Evolutionary conservation across 2,888 invertebrate species (phyloP).

Genomic region (Macrosoma leucophasiata): DNA sequence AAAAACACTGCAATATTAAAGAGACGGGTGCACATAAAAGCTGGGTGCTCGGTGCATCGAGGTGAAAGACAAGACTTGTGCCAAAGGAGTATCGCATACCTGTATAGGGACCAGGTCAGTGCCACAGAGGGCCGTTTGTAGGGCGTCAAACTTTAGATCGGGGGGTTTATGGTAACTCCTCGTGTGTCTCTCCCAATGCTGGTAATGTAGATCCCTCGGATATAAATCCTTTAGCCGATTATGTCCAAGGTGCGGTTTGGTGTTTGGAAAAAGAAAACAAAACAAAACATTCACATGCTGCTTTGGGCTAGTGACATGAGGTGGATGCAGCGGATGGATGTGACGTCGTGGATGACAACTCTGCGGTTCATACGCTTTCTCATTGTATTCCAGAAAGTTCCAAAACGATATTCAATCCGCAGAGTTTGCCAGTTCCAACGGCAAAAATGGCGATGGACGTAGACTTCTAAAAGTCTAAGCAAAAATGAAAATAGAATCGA

Average conservation of each 20-base stretch:
- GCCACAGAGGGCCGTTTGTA: constrained; percentile 67
- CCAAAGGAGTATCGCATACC: constrained; percentile 67
- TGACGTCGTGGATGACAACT: constrained; percentile 43
- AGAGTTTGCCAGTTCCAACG: constrained; percentile 39
- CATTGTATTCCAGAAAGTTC: not conserved
- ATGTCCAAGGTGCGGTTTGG: constrained; percentile 73
- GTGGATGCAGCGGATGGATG: constrained; percentile 63
- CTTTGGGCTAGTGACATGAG: constrained; percentile 63
- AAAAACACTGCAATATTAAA: constrained; percentile 39
- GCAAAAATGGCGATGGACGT: constrained; percentile 52
- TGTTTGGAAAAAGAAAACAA: constrained; percentile 74
- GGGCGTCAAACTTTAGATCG: constrained; percentile 72
- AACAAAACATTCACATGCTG: constrained; percentile 77
- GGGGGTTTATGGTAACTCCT: constrained; percentile 76
- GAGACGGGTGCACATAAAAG: constrained; percentile 61
- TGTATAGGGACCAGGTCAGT: constrained; percentile 72
- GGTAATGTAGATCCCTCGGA: constrained; percentile 77
- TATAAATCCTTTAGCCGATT: constrained; percentile 71
- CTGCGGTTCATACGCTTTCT: constrained; percentile 36
- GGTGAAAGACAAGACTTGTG: constrained; percentile 53
- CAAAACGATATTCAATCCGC: constrained; percentile 22
- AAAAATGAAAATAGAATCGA: constrained; percentile 41
- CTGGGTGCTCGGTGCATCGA: constrained; percentile 62
- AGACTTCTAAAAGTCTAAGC: constrained; percentile 64
- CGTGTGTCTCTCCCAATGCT: constrained; percentile 81